These are phyloP conservation scores for Belonocnema kinseyi DNA, from an alignment of 1,140 invertebrate species.

Conservation along the genomic window DNA sequence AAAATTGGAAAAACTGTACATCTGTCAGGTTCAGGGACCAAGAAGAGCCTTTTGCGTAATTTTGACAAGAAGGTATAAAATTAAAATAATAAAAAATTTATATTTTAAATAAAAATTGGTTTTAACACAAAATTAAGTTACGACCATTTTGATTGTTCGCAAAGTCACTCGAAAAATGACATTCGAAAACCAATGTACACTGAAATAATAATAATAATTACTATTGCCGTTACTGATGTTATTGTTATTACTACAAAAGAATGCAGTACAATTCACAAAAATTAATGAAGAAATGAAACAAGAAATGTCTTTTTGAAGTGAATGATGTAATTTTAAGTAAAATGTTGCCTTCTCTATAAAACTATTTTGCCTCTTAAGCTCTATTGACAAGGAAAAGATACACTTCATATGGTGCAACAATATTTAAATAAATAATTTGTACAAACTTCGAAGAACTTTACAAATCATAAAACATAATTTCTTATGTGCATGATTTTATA, in stretches of 20 bases:
- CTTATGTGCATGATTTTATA: neutral
- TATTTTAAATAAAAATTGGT: too few relatives aligned
- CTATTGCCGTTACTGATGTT: conserved; percentile 2
- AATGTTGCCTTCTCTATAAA: too few relatives aligned
- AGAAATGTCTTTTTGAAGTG: neutral
- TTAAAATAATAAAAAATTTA: too few relatives aligned
- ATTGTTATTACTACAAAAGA: conserved; percentile 2
- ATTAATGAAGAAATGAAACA: neutral
- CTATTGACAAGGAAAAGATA: neutral
- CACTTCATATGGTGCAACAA: neutral
- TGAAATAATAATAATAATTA: neutral
- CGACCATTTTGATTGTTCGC: neutral
- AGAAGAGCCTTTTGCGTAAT: conserved; percentile 38
- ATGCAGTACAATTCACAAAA: neutral
- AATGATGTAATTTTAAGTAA: neutral
- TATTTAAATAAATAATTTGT: too few relatives aligned
- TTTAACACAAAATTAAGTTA: neutral
- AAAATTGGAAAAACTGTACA: conserved; percentile 47
- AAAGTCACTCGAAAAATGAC: neutral
- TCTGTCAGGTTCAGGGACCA: conserved; percentile 66
- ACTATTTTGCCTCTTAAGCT: neutral
- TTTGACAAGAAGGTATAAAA: neutral
- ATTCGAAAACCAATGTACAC: neutral
- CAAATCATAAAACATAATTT: neutral
- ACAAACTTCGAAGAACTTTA: too few relatives aligned